These are phyloP conservation scores for Scarus forsteni DNA, from an alignment of 2,797 vertebrate genomes.

Conservation along the genomic window DNA sequence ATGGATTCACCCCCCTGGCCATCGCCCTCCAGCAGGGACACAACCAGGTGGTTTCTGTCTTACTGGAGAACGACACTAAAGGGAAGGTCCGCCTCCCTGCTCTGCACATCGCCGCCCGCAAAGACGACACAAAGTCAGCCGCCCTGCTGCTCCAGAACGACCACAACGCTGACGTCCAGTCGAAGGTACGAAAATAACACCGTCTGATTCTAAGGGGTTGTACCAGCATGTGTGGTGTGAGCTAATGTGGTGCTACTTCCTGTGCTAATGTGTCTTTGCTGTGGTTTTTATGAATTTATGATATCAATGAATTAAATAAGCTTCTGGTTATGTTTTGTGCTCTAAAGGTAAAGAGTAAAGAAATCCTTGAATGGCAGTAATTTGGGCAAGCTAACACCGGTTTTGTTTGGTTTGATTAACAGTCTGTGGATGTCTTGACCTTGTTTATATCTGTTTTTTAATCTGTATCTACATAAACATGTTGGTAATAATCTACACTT, in stretches of 20 bases:
- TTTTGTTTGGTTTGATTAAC: not conserved
- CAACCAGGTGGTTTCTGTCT: constrained; percentile 96
- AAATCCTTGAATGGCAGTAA: too few relatives aligned
- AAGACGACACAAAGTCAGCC: constrained; percentile 98
- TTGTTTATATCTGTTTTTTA: constrained; percentile 24
- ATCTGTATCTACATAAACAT: constrained; percentile 25
- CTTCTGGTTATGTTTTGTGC: not conserved
- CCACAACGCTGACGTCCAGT: constrained; percentile 98
- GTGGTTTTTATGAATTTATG: constrained; percentile 9
- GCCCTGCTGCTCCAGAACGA: constrained; percentile 97
- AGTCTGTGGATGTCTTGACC: constrained; percentile 4
- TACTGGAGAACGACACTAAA: constrained; percentile 98
- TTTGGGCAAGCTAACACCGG: not conserved
- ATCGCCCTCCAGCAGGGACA: constrained; percentile 98
- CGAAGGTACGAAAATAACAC: constrained; percentile 86
- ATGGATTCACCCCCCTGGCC: constrained; percentile 97
- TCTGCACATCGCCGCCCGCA: constrained; percentile 96
- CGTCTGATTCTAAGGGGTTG: not conserved
- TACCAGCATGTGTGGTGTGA: constrained; percentile 21
- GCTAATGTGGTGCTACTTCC: constrained; percentile 30
- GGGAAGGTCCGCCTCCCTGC: constrained; percentile 96
- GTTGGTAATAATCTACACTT: not conserved
- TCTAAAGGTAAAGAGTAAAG: constrained; percentile 4
- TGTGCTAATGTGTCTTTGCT: constrained; percentile 23
- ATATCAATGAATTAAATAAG: not conserved